Base-by-base conservation (phyloP, 1,140 invertebrate genomes). In the Drosophila saltans region DNA sequence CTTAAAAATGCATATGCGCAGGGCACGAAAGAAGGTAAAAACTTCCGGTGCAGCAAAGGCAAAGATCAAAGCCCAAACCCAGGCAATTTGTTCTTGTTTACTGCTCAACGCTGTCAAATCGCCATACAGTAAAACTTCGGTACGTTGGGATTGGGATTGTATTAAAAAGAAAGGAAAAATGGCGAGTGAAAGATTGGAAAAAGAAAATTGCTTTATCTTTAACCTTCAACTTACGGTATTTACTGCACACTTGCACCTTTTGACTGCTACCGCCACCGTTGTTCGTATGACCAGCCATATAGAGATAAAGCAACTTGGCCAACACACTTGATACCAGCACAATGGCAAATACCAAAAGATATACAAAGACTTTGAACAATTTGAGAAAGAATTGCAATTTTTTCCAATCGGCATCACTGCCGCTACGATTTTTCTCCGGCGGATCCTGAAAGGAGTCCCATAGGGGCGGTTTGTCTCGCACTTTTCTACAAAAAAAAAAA, bases 1-100 rank as follows among this genome's bases (percentile, higher is more conserved):
- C 90, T 98, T 98, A 93, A 98, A 98, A 78, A 97, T 95, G 91
- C 96, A 97, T 92, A 98, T 98, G 75, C 97, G 94, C 1, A 96
- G 93, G 21, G 97, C 96, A 57, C 97, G 94, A 72, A 98, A 95
- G 30, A 97, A 93, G 0, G 97, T 96, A 30, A 97, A 96, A 16
- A 98, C 92, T 92, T 98, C 97, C 0, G 97, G 97, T 11, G 97
- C 95, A 2, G 96, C 94, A 82, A 97, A 98, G 4, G 96, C 96
- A 76, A 97, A 96, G 63, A 98, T 93, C 40, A 98, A 93, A 73
- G 96, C 96, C 97, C 97, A 98, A 83, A 97, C 96, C 97, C 97
- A 98, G 5, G 95, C 96, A 67, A 98, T 95, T 74, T 96, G 94
- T 92, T 98, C 97, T 69, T 95, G 94, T 62, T 96, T 95, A 7